Evolutionary conservation across 1,140 invertebrate species (phyloP).

Genomic region (Brachionus sp.): DNA sequence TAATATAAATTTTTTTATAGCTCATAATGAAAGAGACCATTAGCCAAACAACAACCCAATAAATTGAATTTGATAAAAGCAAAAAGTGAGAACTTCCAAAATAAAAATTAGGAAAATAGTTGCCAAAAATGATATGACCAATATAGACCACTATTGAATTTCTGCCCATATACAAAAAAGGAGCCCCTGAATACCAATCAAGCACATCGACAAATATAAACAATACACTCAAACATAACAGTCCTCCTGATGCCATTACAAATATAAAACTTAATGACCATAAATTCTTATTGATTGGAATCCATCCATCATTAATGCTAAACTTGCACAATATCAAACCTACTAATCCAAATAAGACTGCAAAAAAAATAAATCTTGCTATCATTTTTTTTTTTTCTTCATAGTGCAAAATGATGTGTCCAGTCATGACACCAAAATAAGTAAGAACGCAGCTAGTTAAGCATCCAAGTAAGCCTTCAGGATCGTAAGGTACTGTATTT

Average conservation of each 20-base stretch:
- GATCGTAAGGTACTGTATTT: not conserved
- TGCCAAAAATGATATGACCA: slow-evolving; percentile 73
- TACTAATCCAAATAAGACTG: slow-evolving; percentile 66
- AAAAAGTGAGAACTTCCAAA: slow-evolving; percentile 67
- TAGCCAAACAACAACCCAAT: slow-evolving; percentile 78
- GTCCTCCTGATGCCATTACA: slow-evolving; percentile 69
- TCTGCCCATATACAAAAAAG: slow-evolving; percentile 74
- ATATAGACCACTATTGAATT: slow-evolving; percentile 82
- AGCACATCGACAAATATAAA: slow-evolving; percentile 76
- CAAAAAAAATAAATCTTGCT: slow-evolving; percentile 62
- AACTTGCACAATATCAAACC: slow-evolving; percentile 56
- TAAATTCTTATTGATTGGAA: slow-evolving; percentile 82
- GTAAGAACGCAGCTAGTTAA: slow-evolving; percentile 67
- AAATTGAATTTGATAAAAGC: slow-evolving; percentile 70
- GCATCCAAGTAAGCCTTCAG: slow-evolving; percentile 71
- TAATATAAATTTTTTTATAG: slow-evolving; percentile 69
- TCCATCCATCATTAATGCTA: slow-evolving; percentile 65
- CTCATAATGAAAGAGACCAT: slow-evolving; percentile 70
- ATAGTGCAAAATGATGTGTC: slow-evolving; percentile 62
- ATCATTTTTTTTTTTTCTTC: slow-evolving; percentile 65
- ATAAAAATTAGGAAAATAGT: slow-evolving; percentile 73
- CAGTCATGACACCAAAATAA: slow-evolving; percentile 66
- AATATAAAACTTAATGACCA: slow-evolving; percentile 73
- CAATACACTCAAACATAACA: slow-evolving; percentile 69
- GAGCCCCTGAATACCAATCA: slow-evolving; percentile 73